Base-by-base conservation (phyloP, 37 sponge, comb jelly and placozoan genomes). In the Theonella swinhoei region DNA sequence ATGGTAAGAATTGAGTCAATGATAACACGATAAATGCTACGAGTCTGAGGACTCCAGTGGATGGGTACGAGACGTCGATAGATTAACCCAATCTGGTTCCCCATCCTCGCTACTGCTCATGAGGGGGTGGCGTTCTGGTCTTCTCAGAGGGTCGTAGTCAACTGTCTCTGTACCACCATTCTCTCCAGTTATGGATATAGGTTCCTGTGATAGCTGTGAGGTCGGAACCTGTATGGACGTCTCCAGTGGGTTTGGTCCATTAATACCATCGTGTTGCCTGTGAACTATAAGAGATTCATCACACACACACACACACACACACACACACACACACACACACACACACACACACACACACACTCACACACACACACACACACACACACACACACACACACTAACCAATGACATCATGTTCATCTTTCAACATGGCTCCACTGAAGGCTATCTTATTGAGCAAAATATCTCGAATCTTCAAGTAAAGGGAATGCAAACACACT, bases 391-490 rank as follows among this genome's bases (percentile, higher is more conserved):
- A 47, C 11, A 47, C 54, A 7, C 7, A 47, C 54, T 47, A 7
- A 47, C 54, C 54, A 14, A 47, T 47, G 14, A 47, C 54, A 47
- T 47, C 14, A 47, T 47, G 54, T 47, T 47, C 54, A 47, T 47
- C 31, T 66, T 66, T 66, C 28, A 25, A 24, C 42, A 62, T 20
- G 29, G 82, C 92, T 19, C 84, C 80, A 70, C 79, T 77, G 84
- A 91, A 91, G 28, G 75, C 73, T 42, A 91, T 78, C 80, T 91
- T 83, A 37, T 83, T 83, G 76, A 91, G 62, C 38, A 91, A 54
- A 14, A 91, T 66, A 60, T 91, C 92, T n/a, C 92, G 59, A 19
- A 91, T 75, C 92, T 91, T 26, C 64, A 33, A 26, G 32, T 17
- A 35, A 34, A 25, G 43, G 26, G 8, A 23, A n/a, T n/a, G n/a